Percentiles rank a stretch among this genome's conserved stretches.
Evolutionary conservation across 2,113 vertebrate species (phyloP).

Genomic region (Promerops cafer): DNA sequence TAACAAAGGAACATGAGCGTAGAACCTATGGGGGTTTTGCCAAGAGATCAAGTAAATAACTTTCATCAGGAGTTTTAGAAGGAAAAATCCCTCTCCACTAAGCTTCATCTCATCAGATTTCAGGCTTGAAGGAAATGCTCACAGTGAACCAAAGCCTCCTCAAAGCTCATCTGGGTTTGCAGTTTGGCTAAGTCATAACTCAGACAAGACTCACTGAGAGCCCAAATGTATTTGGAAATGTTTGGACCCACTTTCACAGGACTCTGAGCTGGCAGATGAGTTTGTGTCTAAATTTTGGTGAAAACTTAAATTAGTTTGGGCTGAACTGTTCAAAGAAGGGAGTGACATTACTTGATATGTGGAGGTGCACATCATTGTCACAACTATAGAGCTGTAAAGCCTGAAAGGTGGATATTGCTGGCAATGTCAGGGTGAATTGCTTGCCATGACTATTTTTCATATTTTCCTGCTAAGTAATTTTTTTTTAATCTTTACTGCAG

Average conservation of each 20-base stretch:
- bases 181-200: neutral
- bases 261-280: neutral
- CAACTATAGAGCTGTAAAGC: neutral
- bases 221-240: neutral
- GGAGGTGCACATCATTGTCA: neutral
- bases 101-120: neutral
- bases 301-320: neutral
- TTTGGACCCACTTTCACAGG: neutral
- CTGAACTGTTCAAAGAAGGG: neutral
- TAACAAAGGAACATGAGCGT: neutral
- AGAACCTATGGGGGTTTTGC: neutral
- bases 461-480: neutral
- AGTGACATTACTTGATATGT: neutral
- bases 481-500: neutral
- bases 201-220: neutral
- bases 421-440: fast-evolving
- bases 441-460: neutral
- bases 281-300: neutral
- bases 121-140: neutral
- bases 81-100: neutral
- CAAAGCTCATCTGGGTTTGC: neutral
- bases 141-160: neutral
- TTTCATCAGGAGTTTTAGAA: neutral
- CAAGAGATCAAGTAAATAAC: neutral
- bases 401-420: neutral